Conservation (phyloP, 1,140 invertebrate species). For the Hylyphantes graminicola region DNA sequence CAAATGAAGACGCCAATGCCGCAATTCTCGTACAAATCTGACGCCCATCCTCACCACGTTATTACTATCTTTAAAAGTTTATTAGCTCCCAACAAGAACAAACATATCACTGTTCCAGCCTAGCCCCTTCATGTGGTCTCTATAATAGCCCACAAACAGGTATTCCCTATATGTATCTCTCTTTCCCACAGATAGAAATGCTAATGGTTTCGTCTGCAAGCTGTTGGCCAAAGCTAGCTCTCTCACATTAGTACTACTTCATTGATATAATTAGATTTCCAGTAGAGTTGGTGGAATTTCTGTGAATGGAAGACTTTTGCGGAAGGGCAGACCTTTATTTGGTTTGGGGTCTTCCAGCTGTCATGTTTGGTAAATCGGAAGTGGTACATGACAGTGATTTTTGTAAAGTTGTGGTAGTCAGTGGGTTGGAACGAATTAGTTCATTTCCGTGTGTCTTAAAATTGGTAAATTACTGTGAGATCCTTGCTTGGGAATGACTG, state of each 20-base stretch:
- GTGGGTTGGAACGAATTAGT: too few relatives aligned
- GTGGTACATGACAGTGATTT: too few relatives aligned
- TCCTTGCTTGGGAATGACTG: too few relatives aligned
- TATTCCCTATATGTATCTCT: not conserved
- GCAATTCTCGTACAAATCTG: too few relatives aligned
- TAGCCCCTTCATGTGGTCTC: not conserved
- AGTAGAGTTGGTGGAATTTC: slow-evolving; percentile 24
- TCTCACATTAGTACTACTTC: slow-evolving; percentile 20
- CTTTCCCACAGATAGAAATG: slow-evolving; percentile 42
- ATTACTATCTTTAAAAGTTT: slow-evolving; percentile 21
- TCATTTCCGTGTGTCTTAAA: too few relatives aligned
- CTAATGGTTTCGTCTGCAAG: slow-evolving; percentile 39
- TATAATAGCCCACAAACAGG: slow-evolving; percentile 10
- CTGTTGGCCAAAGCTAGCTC: slow-evolving; percentile 16
- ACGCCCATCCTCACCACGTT: not conserved
- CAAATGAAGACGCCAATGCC: too few relatives aligned
- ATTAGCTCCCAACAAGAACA: slow-evolving; percentile 22
- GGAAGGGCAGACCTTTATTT: slow-evolving; percentile 19
- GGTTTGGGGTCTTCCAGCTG: slow-evolving; percentile 18
- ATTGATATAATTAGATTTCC: slow-evolving; percentile 20
- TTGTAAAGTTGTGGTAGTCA: too few relatives aligned
- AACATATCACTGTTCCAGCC: slow-evolving; percentile 20
- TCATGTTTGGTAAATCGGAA: not conserved
- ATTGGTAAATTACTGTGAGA: too few relatives aligned
- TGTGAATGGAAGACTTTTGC: slow-evolving; percentile 45